Percentiles rank a stretch among this genome's conserved stretches.
Conservation (phyloP, 2,797 vertebrate genomes). For the Odontamblyopus lacepedii region DNA sequence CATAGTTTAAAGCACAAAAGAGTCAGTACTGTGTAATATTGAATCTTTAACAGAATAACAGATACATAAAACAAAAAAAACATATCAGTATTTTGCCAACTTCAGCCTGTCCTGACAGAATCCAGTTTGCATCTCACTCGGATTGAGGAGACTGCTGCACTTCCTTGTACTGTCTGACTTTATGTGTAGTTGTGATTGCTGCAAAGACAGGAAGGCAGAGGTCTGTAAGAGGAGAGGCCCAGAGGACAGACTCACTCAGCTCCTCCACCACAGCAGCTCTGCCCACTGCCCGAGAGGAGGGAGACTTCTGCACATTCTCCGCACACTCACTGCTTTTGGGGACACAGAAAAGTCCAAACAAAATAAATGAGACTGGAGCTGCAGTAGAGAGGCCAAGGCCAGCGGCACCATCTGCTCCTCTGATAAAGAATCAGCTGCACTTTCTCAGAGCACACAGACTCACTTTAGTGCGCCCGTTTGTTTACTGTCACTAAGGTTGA, state of each 20-base stretch:
- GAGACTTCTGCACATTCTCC: slow-evolving; percentile 11
- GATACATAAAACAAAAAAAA: not conserved
- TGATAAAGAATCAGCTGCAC: slow-evolving; percentile 59
- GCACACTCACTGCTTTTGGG: not conserved
- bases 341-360: slow-evolving; percentile 31
- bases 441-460: slow-evolving; percentile 48
- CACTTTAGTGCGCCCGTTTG: slow-evolving; percentile 47
- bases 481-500: slow-evolving; percentile 47
- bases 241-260: slow-evolving; percentile 65
- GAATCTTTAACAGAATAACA: no score
- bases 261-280: slow-evolving; percentile 33
- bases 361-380: slow-evolving; percentile 36
- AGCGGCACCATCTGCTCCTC: slow-evolving; percentile 65
- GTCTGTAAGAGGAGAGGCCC: slow-evolving; percentile 69
- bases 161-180: slow-evolving; percentile 10
- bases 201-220: slow-evolving; percentile 57
- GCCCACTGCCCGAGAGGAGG: slow-evolving; percentile 8
- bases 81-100: not conserved
- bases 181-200: slow-evolving; percentile 34
- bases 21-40: no score
- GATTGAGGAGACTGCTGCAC: not conserved
- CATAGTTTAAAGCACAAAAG: no score
- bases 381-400: slow-evolving; percentile 35
- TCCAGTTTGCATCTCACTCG: not conserved
- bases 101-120: not conserved